Percentiles rank a stretch among this genome's conserved stretches.
phyloP scores from a whole-genome alignment of 2,888 invertebrate species.

The Drosophila borealis region DNA sequence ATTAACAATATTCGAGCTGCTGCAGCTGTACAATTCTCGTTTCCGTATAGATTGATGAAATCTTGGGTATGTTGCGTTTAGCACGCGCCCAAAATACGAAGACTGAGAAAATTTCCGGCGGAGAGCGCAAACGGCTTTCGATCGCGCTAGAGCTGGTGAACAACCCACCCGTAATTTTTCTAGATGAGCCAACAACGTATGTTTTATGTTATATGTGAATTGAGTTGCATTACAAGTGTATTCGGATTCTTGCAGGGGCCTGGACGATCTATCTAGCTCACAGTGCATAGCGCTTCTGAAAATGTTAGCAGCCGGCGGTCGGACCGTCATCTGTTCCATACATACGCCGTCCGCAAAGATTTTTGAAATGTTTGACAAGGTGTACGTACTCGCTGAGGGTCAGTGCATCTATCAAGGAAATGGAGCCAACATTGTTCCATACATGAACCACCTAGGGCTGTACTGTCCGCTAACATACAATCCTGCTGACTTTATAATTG shows the following conservation, averaged over 20 bases:
- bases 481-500: conserved; percentile 97
- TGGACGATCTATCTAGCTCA: conserved; percentile 95
- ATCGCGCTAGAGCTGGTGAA: conserved; percentile 96
- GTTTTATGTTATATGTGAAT: conserved; percentile 3
- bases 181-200: conserved; percentile 99
- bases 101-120: conserved; percentile 93
- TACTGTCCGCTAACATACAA: conserved; percentile 97
- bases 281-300: conserved; percentile 95
- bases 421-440: conserved; percentile 92
- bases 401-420: conserved; percentile 96
- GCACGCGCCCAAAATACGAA: conserved; percentile 90
- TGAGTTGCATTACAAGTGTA: not conserved
- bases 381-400: conserved; percentile 95
- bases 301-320: conserved; percentile 92
- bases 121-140: conserved; percentile 96
- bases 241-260: conserved; percentile 87
- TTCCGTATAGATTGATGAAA: conserved; percentile 92
- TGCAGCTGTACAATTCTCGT: not conserved
- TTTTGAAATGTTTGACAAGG: conserved; percentile 95
- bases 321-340: conserved; percentile 96
- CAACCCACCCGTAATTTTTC: conserved; percentile 97
- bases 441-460: conserved; percentile 90
- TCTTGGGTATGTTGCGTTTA: conserved; percentile 92
- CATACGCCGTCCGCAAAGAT: conserved; percentile 98
- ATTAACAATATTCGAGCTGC: not conserved